Percentiles rank a stretch among this genome's conserved stretches.
These are phyloP conservation scores for Anoncus sp. DNA, from an alignment of 2,888 invertebrate species.

Conservation along the genomic window DNA sequence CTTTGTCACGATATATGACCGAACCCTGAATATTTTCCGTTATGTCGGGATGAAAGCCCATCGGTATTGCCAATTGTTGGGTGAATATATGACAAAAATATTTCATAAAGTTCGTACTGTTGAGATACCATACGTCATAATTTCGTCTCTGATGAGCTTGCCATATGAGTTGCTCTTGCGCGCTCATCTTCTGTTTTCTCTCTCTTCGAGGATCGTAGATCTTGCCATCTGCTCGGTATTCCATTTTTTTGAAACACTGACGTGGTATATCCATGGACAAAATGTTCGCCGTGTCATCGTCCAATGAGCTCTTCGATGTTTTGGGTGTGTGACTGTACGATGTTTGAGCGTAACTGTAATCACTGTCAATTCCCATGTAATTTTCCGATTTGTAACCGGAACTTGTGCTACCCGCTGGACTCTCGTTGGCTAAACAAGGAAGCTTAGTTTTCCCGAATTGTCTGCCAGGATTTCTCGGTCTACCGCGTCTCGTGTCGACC, in stretches of 20 bases:
- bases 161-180: conserved; percentile 73
- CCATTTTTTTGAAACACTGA: conserved; percentile 76
- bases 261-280: conserved; percentile 71
- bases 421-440: conserved; percentile 51
- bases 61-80: conserved; percentile 85
- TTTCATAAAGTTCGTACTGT: conserved; percentile 88
- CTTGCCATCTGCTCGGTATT: conserved; percentile 72
- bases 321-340: conserved; percentile 78
- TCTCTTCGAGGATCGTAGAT: conserved; percentile 74
- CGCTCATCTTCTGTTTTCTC: conserved; percentile 68
- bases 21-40: conserved; percentile 86
- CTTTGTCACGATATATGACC: conserved; percentile 87
- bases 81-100: conserved; percentile 88
- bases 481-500: conserved; percentile 26
- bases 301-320: conserved; percentile 78
- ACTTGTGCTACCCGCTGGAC: conserved; percentile 75
- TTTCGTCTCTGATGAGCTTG: conserved; percentile 72
- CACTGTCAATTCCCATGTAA: conserved; percentile 83
- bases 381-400: conserved; percentile 86
- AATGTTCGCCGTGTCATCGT: conserved; percentile 73
- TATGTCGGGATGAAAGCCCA: conserved; percentile 84
- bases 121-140: conserved; percentile 82
- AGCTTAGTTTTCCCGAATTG: conserved; percentile 28
- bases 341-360: conserved; percentile 87
- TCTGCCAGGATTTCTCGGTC: conserved; percentile 26